Base-by-base conservation (phyloP, 2,113 vertebrate species). In the Mustelus asterias region DNA sequence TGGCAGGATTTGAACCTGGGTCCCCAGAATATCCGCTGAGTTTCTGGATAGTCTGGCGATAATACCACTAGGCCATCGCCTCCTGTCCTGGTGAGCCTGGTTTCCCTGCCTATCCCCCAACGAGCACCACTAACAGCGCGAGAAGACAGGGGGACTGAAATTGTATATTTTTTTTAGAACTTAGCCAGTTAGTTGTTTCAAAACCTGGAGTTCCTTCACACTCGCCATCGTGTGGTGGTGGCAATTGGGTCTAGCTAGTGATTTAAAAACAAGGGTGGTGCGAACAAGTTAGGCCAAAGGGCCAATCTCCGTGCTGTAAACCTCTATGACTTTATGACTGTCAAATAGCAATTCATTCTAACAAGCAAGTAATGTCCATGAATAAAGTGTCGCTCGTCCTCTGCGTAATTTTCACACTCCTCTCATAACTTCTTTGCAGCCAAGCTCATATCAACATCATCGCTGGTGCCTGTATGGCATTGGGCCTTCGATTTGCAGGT, bases 381-480 rank as follows among this genome's bases (percentile, higher is more conserved):
- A 95, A 54, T 70, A 72, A 94, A 48, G 58, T 70, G 22, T 69
- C 13, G 9, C 24, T 70, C 13, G 26, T 95, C 69, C 69, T 72
- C 26, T 76, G 22, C 33, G 37, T 95, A 33, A 95, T 29, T 72
- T 95, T 41, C 29, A 54, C 10, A 16, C 26, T 33, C 54, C 70
- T 65, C 93, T 96, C 3, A 69, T 54, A 96, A 37, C 83, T 85
- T 10, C 33, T 97, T 97, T 97, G 85, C 96, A 99, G 99, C 96
- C 99, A 99, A 98, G 99, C 99, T 76, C 98, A 99, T 8, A 98
- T 99, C 96, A 99, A 99, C 98, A 99, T 99, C 72, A 99, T 99
- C 0, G 99, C 99, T 5, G 99, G 99, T 89, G 99, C 99, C 0
- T 99, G 99, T 94, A 97, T 99, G 97, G 98, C 99, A 2, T 97